Percentiles rank a stretch among this genome's conserved stretches.
Evolutionary conservation across 35 echinoderm and acorn worm genomes (phyloP).

Genomic region (Lytechinus pictus): DNA sequence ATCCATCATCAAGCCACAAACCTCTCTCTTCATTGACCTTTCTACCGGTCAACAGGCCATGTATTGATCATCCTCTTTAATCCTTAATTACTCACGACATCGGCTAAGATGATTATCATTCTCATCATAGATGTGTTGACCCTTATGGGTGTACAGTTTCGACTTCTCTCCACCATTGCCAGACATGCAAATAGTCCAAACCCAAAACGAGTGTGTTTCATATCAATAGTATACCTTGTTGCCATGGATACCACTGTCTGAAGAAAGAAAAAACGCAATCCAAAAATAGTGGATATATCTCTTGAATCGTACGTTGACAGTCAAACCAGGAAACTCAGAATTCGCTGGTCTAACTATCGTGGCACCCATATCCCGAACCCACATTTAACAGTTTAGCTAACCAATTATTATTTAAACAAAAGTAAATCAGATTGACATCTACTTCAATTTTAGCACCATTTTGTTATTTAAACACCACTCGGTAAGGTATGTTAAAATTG

Average conservation of each 20-base stretch:
- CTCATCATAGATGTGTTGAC: background rate
- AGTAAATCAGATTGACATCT: too few species aligned
- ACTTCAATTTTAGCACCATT: too few species aligned
- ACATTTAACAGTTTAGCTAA: too few species aligned
- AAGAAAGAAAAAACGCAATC: background rate
- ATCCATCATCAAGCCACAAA: background rate
- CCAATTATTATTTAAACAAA: too few species aligned
- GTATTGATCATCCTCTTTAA: background rate
- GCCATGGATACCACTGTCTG: background rate
- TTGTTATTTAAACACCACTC: too few species aligned
- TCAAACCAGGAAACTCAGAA: too few species aligned
- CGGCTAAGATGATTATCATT: slow-evolving; percentile 7
- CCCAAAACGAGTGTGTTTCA: background rate
- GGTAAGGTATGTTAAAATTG: too few species aligned
- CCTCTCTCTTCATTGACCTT: background rate
- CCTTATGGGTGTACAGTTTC: background rate
- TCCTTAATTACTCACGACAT: slow-evolving; percentile 16
- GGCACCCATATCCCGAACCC: too few species aligned
- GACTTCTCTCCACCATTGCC: background rate
- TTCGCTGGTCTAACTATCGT: too few species aligned
- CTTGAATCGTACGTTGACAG: too few species aligned
- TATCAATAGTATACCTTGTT: background rate
- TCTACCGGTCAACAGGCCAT: background rate
- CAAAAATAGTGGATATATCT: too few species aligned
- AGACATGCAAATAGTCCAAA: background rate